Base-by-base conservation (phyloP, 2,113 vertebrate species). In the Spheniscus mendiculus region DNA sequence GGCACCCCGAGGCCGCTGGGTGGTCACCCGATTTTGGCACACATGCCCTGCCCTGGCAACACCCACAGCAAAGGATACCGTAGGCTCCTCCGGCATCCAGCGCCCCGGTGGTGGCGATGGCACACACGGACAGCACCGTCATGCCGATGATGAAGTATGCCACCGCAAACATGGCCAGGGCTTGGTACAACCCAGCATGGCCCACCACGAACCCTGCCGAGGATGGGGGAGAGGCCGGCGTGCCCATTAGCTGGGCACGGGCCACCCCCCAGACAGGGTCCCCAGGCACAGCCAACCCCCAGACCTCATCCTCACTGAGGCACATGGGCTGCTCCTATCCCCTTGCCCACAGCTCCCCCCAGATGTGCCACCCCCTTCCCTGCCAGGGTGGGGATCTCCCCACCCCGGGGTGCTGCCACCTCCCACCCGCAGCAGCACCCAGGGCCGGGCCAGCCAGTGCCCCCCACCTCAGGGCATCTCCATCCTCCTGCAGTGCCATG, bases 91-190 rank as follows among this genome's bases (percentile, higher is more conserved):
- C 99, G 0, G 99, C 99, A 36, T 99, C 99, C 97, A 99, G 97
- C 0, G 99, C 99, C 80, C 99, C 99, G 0, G 99, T 99, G 95
- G 99, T 99, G 55, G 99, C 99, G 47, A 99, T 99, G 80, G 99
- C 99, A 36, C 99, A 99, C 50, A 99, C 98, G 0, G 99, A 99
- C 47, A 99, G 97, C 73, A 99, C 99, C 0, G 99, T 99, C 99
- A 99, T 99, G 58, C 98, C 98, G 21, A 99, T 99, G 98, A 99
- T 99, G 97, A 99, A 98, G 93, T 99, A 99, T 9, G 99, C 99
- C 91, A 99, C 98, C 13, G 98, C 71, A 0, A 99, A 99, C 99
- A 99, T 99, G 87, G 72, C 97, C 15, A 99, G 96, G 1, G 98
- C 96, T 94, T 99, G 98, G 95, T 99, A 99, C 63, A 99, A 96